Evolutionary conservation across 2,113 vertebrate genomes (phyloP).

Genomic region (Nesogale talazaci): DNA sequence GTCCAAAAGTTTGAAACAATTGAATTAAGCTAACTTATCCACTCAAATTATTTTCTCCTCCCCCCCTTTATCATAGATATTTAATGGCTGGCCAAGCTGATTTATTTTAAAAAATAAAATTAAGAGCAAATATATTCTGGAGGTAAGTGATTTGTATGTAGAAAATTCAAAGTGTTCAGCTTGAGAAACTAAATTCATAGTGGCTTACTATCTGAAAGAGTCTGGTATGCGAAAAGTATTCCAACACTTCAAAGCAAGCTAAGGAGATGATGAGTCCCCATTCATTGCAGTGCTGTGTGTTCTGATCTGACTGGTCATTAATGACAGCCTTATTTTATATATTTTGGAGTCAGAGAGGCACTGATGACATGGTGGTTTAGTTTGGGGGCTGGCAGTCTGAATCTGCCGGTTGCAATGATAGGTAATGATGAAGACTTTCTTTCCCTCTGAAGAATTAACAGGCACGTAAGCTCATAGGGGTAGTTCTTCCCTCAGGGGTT

Average conservation of each 20-base stretch:
- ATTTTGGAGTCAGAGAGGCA: too few relatives aligned
- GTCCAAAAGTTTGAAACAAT: not conserved
- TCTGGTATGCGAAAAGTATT: not conserved
- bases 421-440: too few relatives aligned
- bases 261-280: not conserved
- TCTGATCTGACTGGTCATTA: not conserved
- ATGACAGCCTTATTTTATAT: not conserved
- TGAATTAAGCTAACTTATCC: not conserved
- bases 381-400: too few relatives aligned
- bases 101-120: not conserved
- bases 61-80: not conserved
- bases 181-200: not conserved
- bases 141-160: not conserved
- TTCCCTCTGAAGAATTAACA: too few relatives aligned
- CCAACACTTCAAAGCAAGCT: not conserved
- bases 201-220: not conserved
- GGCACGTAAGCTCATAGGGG: not conserved
- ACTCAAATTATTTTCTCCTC: not conserved
- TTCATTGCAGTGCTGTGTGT: not conserved
- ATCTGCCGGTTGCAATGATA: too few relatives aligned
- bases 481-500: not conserved
- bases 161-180: conserved; percentile 4
- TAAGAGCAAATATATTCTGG: not conserved
- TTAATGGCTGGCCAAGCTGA: not conserved
- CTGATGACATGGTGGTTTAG: too few relatives aligned